Evolutionary conservation across 1,140 invertebrate species (phyloP).

Genomic region (Ceratosolen solmsi): DNA sequence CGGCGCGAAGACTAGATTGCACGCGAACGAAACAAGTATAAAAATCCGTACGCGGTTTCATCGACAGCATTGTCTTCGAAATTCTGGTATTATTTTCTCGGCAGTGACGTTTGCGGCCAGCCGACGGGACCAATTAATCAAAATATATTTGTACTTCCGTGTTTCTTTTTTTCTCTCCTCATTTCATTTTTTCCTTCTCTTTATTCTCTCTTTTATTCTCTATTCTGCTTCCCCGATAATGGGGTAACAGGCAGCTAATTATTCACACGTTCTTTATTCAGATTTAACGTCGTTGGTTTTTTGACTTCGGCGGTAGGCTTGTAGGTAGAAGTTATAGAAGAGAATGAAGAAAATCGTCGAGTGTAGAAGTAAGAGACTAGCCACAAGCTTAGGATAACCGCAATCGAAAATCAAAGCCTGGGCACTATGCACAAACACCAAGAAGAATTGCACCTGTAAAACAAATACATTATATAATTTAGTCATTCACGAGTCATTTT

Average conservation of each 20-base stretch:
- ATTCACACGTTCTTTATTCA: conserved; percentile 59
- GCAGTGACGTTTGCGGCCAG: background rate
- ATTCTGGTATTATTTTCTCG: background rate
- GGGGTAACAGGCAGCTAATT: conserved; percentile 28
- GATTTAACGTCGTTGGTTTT: conserved; percentile 69
- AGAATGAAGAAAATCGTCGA: conserved; percentile 92
- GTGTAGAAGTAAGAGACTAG: conserved; percentile 85
- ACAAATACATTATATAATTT: too few species aligned
- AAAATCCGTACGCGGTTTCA: conserved; percentile 18
- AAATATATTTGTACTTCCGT: conserved; percentile 4
- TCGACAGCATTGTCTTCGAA: conserved; percentile 3
- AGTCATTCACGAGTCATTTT: too few species aligned
- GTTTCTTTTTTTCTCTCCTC: conserved; percentile 4
- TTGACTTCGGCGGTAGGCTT: conserved; percentile 78
- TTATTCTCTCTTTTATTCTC: conserved; percentile 23
- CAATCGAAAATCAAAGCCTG: conserved; percentile 84
- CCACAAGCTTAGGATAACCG: conserved; percentile 84
- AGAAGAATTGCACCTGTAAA: conserved; percentile 83
- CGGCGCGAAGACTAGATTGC: conserved; percentile 51
- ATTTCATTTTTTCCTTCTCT: conserved; percentile 20
- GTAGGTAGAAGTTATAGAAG: conserved; percentile 93
- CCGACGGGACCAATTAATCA: background rate
- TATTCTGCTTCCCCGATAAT: background rate
- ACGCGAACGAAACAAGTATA: conserved; percentile 38
- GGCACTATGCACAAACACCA: conserved; percentile 83